Conservation (phyloP, 2,797 vertebrate genomes). For the Benthosema pterotum region DNA sequence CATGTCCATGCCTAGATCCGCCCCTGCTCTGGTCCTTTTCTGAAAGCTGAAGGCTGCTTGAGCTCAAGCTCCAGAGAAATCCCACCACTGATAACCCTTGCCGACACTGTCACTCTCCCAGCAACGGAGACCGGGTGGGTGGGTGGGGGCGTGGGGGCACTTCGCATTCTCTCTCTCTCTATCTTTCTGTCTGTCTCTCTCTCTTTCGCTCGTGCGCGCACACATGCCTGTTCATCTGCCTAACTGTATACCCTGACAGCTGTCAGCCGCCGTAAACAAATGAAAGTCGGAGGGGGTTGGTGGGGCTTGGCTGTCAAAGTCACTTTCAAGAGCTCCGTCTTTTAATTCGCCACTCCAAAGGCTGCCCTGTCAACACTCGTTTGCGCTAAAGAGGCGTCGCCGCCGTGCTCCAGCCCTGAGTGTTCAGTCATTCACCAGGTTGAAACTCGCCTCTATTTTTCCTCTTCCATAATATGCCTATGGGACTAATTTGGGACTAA, state of each 20-base stretch:
- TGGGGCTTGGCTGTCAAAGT: conserved; percentile 30
- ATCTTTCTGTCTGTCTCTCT: neutral
- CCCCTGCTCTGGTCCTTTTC: no score
- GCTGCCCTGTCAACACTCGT: conserved; percentile 16
- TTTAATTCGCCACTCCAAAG: neutral
- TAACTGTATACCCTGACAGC: conserved; percentile 22
- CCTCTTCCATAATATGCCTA: no score
- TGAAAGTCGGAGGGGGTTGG: conserved; percentile 21
- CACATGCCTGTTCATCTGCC: conserved; percentile 10
- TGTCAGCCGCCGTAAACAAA: conserved; percentile 22
- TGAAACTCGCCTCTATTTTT: no score
- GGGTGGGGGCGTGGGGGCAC: no score
- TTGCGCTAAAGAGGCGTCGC: conserved; percentile 6
- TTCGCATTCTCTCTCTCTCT: neutral
- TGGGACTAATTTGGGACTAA: no score
- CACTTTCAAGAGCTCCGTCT: conserved; percentile 12
- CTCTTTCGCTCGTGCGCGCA: no score
- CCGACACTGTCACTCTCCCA: conserved; percentile 15
- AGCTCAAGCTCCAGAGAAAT: conserved; percentile 17
- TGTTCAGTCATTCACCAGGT: neutral
- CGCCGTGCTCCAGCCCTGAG: neutral
- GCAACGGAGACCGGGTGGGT: no score
- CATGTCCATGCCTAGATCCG: no score
- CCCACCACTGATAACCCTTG: conserved; percentile 38
- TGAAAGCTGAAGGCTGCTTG: conserved; percentile 17